Percentiles rank a stretch among this genome's conserved stretches.
These are phyloP conservation scores for Gallirallus australis DNA, from an alignment of 2,797 vertebrate genomes.

Conservation along the genomic window DNA sequence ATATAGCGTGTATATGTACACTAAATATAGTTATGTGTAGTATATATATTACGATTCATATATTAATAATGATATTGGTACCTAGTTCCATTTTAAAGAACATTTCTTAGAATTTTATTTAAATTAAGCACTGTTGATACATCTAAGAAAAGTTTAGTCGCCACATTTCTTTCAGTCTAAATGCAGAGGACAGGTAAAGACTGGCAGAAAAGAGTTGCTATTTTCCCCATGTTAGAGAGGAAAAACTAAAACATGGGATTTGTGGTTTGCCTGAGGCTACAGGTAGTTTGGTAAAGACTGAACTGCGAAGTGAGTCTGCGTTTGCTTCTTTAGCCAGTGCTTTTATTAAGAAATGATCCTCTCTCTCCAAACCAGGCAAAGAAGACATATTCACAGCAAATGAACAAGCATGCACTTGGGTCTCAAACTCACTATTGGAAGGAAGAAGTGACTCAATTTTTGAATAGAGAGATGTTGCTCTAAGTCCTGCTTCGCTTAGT, in stretches of 20 bases:
- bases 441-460: conserved; percentile 41
- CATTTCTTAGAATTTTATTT: neutral
- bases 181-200: neutral
- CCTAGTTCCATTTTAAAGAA: neutral
- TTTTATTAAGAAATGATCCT: neutral
- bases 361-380: neutral
- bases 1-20: neutral
- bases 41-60: neutral
- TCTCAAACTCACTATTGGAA: neutral
- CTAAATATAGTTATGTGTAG: neutral
- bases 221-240: neutral
- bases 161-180: neutral
- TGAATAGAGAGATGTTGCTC: neutral
- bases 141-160: neutral
- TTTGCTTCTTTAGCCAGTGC: neutral
- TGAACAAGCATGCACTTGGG: neutral
- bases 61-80: neutral
- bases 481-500: conserved; percentile 33
- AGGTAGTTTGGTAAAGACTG: neutral
- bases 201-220: neutral
- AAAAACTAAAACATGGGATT: neutral
- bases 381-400: neutral
- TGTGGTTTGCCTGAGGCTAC: neutral
- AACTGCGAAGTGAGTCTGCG: neutral
- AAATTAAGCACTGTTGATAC: neutral